These are phyloP conservation scores for Amblyjoppa fuscipennis DNA, from an alignment of 2,888 invertebrate genomes.

Conservation along the genomic window DNA sequence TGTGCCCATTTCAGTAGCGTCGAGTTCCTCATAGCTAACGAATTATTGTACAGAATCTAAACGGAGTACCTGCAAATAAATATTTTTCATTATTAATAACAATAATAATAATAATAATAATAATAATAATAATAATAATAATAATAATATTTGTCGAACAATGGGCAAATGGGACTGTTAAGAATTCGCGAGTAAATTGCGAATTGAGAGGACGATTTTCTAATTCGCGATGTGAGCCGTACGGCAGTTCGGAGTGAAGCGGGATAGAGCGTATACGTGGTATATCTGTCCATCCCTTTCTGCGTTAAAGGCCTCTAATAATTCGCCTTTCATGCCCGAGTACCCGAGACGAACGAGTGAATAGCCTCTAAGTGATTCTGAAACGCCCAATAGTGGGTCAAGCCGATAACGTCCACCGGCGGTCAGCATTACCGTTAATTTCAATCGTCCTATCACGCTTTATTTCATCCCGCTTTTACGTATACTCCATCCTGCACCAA, in stretches of 20 bases:
- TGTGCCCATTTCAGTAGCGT: conserved; percentile 87
- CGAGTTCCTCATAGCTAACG: conserved; percentile 86
- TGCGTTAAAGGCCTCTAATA: conserved; percentile 57
- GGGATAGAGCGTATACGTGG: background rate
- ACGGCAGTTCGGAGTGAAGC: conserved; percentile 15
- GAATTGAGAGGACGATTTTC: conserved; percentile 67
- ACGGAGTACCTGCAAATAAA: background rate
- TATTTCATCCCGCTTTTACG: conserved; percentile 41
- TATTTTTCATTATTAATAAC: background rate
- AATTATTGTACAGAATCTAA: conserved; percentile 35
- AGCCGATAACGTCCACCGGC: conserved; percentile 64
- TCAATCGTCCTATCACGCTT: conserved; percentile 58
- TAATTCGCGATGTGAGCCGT: conserved; percentile 63
- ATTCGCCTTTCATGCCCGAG: conserved; percentile 63
- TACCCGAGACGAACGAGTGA: conserved; percentile 62
- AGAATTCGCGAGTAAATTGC: conserved; percentile 60
- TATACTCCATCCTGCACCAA: conserved; percentile 7
- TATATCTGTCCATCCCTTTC: conserved; percentile 45
- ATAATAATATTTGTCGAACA: conserved; percentile 55
- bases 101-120: conserved; percentile 13
- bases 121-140: conserved; percentile 25
- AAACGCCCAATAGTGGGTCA: conserved; percentile 71
- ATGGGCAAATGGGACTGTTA: conserved; percentile 46
- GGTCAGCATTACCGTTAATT: conserved; percentile 57
- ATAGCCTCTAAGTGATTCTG: conserved; percentile 68